Percentiles rank a stretch among this genome's conserved stretches.
These are phyloP conservation scores for Oxyura jamaicensis DNA, from an alignment of 2,113 vertebrate genomes.

Conservation along the genomic window DNA sequence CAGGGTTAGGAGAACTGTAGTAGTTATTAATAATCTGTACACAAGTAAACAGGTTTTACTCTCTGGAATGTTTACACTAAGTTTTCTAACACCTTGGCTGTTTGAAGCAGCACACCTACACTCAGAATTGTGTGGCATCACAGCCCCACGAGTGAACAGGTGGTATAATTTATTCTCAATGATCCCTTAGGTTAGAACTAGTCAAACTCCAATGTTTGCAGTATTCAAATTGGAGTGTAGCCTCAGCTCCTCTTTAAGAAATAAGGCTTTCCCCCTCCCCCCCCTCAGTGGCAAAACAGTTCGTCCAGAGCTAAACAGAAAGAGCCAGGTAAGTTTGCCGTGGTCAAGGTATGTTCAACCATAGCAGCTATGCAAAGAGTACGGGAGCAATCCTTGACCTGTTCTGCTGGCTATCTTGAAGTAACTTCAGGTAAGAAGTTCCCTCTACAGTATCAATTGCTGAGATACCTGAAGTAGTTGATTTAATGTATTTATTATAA, in stretches of 20 bases:
- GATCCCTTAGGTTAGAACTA: background rate
- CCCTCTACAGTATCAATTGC: background rate
- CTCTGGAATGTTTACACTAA: background rate
- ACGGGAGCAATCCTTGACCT: background rate
- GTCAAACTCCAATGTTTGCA: background rate
- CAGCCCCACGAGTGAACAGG: background rate
- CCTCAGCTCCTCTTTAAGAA: background rate
- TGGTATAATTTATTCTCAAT: no score
- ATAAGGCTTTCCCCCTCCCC: background rate
- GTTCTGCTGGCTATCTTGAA: background rate
- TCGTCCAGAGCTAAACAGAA: background rate
- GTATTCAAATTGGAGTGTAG: background rate
- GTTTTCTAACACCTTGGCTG: background rate
- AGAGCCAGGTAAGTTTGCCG: background rate
- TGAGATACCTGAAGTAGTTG: background rate
- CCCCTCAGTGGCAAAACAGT: no score
- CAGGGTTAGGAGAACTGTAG: background rate
- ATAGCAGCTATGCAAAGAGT: background rate
- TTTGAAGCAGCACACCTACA: background rate
- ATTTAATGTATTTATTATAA: no score
- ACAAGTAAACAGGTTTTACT: background rate
- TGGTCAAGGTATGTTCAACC: background rate
- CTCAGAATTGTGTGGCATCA: background rate
- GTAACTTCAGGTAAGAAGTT: background rate
- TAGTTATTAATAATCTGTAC: background rate